Evolutionary conservation across 1,140 invertebrate species (phyloP).

Genomic region (Mya arenaria): DNA sequence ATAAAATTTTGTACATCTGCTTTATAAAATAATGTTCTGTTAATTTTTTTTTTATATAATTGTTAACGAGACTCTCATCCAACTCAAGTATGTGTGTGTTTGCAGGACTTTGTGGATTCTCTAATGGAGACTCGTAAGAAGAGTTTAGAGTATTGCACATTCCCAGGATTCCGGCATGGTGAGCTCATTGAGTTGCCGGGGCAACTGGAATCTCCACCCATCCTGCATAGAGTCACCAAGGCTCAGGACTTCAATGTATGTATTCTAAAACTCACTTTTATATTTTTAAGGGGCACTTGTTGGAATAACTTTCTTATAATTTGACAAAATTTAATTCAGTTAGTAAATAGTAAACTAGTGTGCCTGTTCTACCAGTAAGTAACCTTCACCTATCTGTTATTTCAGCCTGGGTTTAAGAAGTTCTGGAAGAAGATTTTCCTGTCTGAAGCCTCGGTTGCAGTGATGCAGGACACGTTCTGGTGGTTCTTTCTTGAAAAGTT

Average conservation of each 20-base stretch:
- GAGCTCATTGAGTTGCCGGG: slow-evolving; percentile 77
- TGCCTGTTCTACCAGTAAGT: not conserved
- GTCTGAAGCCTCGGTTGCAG: slow-evolving; percentile 78
- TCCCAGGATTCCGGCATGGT: slow-evolving; percentile 76
- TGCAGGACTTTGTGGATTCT: slow-evolving; percentile 72
- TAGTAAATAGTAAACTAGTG: not conserved
- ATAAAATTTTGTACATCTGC: not conserved
- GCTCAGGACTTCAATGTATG: slow-evolving; percentile 79
- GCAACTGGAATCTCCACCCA: slow-evolving; percentile 77
- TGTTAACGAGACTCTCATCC: not conserved
- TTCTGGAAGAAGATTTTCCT: slow-evolving; percentile 80
- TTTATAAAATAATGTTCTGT: not conserved
- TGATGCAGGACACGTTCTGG: slow-evolving; percentile 80
- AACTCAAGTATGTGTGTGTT: not conserved
- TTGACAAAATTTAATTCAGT: not conserved
- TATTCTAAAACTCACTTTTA: too few relatives aligned
- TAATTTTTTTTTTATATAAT: not conserved
- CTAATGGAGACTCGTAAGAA: slow-evolving; percentile 75
- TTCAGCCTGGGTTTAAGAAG: slow-evolving; percentile 78
- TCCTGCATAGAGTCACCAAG: slow-evolving; percentile 76
- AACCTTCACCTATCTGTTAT: slow-evolving; percentile 26
- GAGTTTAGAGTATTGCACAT: slow-evolving; percentile 75
- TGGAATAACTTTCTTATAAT: too few relatives aligned
- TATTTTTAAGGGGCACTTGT: too few relatives aligned
- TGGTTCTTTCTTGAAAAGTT: slow-evolving; percentile 78